phyloP scores from a whole-genome alignment of 2,888 invertebrate genomes.

The Ectobius pallidus region DNA sequence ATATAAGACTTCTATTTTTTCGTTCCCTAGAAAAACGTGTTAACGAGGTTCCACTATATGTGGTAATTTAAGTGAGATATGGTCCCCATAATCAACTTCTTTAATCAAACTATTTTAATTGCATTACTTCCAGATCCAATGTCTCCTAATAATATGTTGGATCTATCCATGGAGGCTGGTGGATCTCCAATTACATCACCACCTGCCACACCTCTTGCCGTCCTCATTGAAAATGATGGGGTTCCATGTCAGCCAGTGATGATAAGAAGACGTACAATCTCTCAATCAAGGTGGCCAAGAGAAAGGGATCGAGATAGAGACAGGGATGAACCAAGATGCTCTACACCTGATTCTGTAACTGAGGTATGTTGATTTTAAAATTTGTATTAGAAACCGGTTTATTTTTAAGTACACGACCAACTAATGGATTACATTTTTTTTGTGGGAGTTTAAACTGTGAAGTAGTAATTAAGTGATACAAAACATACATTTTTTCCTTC shows the following conservation, averaged over 20 bases:
- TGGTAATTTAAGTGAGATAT: no score
- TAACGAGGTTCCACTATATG: no score
- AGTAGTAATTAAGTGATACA: no score
- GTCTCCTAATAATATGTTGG: constrained; percentile 61
- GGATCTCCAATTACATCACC: constrained; percentile 60
- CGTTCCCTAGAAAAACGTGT: no score
- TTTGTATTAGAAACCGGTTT: no score
- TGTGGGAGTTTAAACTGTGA: no score
- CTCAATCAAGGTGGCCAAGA: constrained; percentile 57
- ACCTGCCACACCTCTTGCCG: constrained; percentile 57
- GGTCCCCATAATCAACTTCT: no score
- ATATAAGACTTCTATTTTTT: no score
- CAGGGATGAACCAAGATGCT: constrained; percentile 3
- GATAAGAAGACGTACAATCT: constrained; percentile 58
- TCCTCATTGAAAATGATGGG: constrained; percentile 46
- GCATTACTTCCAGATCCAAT: constrained; percentile 61
- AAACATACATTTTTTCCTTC: no score
- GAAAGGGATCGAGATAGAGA: constrained; percentile 49
- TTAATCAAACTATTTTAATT: no score
- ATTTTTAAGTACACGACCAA: no score
- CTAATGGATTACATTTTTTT: no score
- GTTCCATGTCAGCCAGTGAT: constrained; percentile 39
- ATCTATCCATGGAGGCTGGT: constrained; percentile 53
- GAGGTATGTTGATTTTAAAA: background rate
- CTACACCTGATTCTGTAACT: constrained; percentile 7